Base-by-base conservation (phyloP, 2,797 vertebrate species). In the Sebastes matsubarae region DNA sequence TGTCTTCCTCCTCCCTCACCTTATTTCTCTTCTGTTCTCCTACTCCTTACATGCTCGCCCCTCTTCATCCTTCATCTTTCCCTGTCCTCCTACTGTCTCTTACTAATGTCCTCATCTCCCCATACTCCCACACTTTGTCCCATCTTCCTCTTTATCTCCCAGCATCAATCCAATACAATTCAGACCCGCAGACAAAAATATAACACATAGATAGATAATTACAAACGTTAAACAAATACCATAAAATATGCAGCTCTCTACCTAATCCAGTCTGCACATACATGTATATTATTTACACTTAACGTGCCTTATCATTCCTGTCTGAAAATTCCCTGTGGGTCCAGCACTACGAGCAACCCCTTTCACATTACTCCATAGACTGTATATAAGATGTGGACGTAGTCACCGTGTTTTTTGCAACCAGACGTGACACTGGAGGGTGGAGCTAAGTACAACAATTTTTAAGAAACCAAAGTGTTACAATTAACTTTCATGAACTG, bases 401-500 rank as follows among this genome's bases (percentile, higher is more conserved):
- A 42, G 14, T 42, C 38, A 42, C 38, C 38, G 0, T 42, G 38
- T 42, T 16, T 0, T 46, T 46, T 46, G 42, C 42, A 46, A 46
- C 14, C 14, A 18, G 14, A 46, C 0, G 0, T 46, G 38, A 42
- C 14, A 42, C 38, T 0, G 38, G 38, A 42, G 6, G 38, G 13
- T 42, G 38, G 14, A 42, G 0, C 14, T 42, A 42, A 42, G 38
- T 42, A 42, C 38, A 6, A 14, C 36, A 0, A 38, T 38, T 38
- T 38, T 0, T 38, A 38, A 0, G 38, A 0, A 42, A 42, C 0
- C 38, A 46, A 46, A 46, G 0, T 46, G 16, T 46, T 46, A 18
- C 16, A 46, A 46, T 18, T 46, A 20, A 8, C 42, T 46, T 46
- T 18, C 42, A 46, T 46, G 42, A 46, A 46, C 42, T 46, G 16